These are phyloP conservation scores for Parascotia fuliginaria DNA, from an alignment of 2,888 invertebrate genomes.

Conservation along the genomic window DNA sequence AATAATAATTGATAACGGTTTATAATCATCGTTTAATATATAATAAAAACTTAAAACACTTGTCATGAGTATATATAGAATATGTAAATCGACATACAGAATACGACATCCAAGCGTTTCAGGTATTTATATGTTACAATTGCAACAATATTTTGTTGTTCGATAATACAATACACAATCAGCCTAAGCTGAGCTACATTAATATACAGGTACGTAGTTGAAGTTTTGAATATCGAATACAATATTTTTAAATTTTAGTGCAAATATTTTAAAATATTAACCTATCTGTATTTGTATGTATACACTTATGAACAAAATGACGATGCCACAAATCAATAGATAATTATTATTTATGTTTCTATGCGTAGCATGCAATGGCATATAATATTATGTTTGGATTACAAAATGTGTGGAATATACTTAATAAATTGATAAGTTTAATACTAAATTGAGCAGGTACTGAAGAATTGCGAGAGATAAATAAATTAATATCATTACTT, in stretches of 20 bases:
- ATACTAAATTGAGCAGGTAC: conserved; percentile 73
- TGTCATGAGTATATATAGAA: conserved; percentile 4
- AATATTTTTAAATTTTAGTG: conserved; percentile 23
- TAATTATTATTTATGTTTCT: too few species aligned
- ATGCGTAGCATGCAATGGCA: conserved; percentile 22
- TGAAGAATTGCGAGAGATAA: conserved; percentile 64
- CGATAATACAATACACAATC: conserved; percentile 19
- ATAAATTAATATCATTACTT: conserved; percentile 58
- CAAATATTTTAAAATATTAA: conserved; percentile 32
- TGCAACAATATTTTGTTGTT: conserved; percentile 12
- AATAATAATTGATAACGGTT: conserved; percentile 19
- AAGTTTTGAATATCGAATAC: conserved; percentile 25
- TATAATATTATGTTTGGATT: conserved; percentile 25
- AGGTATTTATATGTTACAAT: conserved; percentile 14
- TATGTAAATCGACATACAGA: neutral
- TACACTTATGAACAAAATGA: conserved; percentile 20
- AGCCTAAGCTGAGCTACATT: conserved; percentile 27
- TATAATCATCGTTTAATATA: conserved; percentile 25
- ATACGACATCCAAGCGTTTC: conserved; percentile 19
- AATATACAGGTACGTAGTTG: conserved; percentile 2
- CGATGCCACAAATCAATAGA: conserved; percentile 18
- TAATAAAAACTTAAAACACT: conserved; percentile 23
- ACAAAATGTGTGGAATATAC: conserved; percentile 38
- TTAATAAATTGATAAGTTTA: conserved; percentile 57
- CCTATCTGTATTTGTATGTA: conserved; percentile 28